Evolutionary conservation across 2,888 invertebrate species (phyloP).

Genomic region (Mesopsocus fuscifrons): DNA sequence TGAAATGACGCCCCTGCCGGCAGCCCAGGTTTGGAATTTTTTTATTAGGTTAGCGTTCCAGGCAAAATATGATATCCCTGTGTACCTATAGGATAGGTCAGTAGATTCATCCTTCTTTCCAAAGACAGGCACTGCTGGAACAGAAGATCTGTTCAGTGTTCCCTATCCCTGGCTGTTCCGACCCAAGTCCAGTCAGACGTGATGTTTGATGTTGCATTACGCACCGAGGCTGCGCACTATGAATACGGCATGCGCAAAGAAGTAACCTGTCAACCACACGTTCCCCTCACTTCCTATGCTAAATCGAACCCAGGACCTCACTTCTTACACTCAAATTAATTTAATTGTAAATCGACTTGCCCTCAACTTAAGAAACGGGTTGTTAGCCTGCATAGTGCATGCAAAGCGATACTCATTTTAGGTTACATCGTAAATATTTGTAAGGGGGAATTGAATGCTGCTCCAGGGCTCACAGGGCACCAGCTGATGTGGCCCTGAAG

Average conservation of each 20-base stretch:
- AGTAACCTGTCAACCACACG: not conserved
- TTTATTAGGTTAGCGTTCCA: too few relatives aligned
- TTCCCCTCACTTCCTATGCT: not conserved
- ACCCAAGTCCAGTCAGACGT: too few relatives aligned
- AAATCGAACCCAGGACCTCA: not conserved
- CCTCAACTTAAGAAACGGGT: not conserved
- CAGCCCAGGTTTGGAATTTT: too few relatives aligned
- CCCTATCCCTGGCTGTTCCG: too few relatives aligned
- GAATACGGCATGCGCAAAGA: not conserved
- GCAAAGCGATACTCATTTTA: not conserved
- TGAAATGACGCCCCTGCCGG: too few relatives aligned
- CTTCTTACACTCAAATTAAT: not conserved
- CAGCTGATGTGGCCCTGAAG: constrained; percentile 6
- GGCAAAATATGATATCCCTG: too few relatives aligned
- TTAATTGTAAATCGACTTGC: not conserved
- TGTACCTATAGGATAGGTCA: too few relatives aligned
- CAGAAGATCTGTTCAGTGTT: too few relatives aligned
- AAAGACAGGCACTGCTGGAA: too few relatives aligned
- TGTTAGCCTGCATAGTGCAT: not conserved
- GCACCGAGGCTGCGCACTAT: constrained; percentile 4
- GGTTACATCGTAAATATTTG: constrained; percentile 1
- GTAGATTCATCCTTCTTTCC: too few relatives aligned
- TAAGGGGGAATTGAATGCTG: constrained; percentile 4
- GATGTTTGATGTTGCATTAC: not conserved
- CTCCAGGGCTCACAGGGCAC: not conserved